Evolutionary conservation across 2,113 vertebrate genomes (phyloP), one percentile per base, ranked within the genome.

Genomic region (Spilogale gracilis): DNA sequence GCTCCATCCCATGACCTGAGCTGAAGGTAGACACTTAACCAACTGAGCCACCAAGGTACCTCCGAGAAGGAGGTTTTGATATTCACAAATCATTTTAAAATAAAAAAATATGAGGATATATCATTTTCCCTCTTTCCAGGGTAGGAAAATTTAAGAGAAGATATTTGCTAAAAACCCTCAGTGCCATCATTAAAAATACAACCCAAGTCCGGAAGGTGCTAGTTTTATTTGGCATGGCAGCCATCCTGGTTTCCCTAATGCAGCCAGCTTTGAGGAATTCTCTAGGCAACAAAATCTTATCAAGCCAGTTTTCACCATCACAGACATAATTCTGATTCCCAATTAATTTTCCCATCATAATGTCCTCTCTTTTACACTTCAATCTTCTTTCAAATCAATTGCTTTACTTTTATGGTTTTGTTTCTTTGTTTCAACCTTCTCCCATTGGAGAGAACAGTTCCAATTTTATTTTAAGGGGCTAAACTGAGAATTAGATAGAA

Each of bases 351-450:
- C 18, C 45, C 60, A 58, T 17, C 4, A 14, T 45, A 48, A 14
- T 45, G 43, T 21, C 5, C 5, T 94, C 23, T 90, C n/a, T n/a
- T 86, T 81, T 83, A 60, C 10, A 65, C 20, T 81, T 92, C 61
- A 83, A 63, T 88, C n/a, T 60, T 56, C 27, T 94, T 92, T 86
- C 74, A 67, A 13, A 32, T 83, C 5, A 79, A 20, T 90, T 71
- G 0, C 74, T 91, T 78, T 17, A 43, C 27, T 1, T 65, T 79
- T 89, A 89, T 8, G 0, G 12, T 52, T 95, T 94, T 27, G 3
- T 93, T 91, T 95, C 14, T 89, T 80, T 63, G 17, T 69, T 25
- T 85, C 67, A 69, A 69, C 45, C 87, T 65, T 76, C 16, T 94
- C 30, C 58, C 23, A 0, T 6, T 61, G 50, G 16, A 65, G 27